Conservation (phyloP, 2,113 vertebrate species). For the Scopus umbretta region DNA sequence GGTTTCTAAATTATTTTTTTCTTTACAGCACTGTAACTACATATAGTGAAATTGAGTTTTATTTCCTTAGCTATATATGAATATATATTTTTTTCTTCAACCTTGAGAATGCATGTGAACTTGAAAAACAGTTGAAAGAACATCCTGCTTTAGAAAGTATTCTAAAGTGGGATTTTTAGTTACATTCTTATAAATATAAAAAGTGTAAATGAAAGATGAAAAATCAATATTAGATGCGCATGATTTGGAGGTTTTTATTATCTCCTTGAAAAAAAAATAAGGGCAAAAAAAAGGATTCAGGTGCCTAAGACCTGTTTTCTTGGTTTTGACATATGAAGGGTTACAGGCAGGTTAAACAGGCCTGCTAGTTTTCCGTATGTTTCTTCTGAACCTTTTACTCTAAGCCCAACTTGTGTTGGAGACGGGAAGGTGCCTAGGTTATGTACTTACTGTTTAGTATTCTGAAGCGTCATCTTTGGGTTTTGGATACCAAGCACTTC, state of each 20-base stretch:
- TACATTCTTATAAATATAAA: not conserved
- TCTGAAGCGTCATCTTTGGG: not conserved
- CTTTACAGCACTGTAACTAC: constrained; percentile 36
- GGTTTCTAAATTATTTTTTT: constrained; percentile 58
- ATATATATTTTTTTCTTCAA: constrained; percentile 19
- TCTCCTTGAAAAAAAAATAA: not conserved
- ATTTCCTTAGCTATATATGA: constrained; percentile 33
- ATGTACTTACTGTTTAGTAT: not conserved
- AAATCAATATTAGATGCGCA: not conserved
- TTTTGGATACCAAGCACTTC: not conserved
- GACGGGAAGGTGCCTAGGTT: not conserved
- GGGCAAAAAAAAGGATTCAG: not conserved
- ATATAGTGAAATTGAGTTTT: constrained; percentile 37
- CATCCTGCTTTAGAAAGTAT: constrained; percentile 1
- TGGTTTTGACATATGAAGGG: not conserved
- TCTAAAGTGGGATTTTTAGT: constrained; percentile 23
- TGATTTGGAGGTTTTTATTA: not conserved
- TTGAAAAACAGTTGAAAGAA: not conserved
- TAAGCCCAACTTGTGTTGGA: not conserved
- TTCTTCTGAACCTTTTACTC: constrained; percentile 39
- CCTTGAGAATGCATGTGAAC: not conserved
- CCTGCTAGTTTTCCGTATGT: not conserved
- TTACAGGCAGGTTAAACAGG: not conserved
- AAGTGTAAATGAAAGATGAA: not conserved
- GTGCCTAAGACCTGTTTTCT: not conserved